A percentile compares a stretch with the other conserved stretches of the same genome.
Evolutionary conservation across 2,797 vertebrate genomes (phyloP).

Genomic region (Brachyalestes nurse): DNA sequence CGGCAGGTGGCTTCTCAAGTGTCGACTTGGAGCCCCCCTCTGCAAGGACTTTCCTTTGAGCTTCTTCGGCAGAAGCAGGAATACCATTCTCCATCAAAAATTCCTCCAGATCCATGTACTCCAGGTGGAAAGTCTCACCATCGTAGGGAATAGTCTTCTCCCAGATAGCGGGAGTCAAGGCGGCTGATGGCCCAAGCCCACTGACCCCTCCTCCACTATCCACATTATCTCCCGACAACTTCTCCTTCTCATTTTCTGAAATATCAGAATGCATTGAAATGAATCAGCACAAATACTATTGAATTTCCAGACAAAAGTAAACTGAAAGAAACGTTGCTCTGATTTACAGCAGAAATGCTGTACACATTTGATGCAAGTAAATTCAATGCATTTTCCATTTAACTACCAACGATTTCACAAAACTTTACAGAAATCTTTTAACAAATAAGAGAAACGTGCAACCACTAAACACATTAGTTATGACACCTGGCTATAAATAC

Average conservation of each 20-base stretch:
- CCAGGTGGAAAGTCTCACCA: constrained; percentile 93
- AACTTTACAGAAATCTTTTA: too few relatives aligned
- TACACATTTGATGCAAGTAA: too few relatives aligned
- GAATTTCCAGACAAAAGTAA: too few relatives aligned
- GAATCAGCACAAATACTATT: too few relatives aligned
- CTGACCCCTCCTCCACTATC: constrained; percentile 61
- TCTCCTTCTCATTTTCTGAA: constrained; percentile 79
- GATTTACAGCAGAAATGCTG: too few relatives aligned
- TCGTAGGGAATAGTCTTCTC: constrained; percentile 97
- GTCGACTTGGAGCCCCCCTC: constrained; percentile 62
- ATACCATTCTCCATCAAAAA: constrained; percentile 96
- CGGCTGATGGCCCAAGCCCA: constrained; percentile 85
- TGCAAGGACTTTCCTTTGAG: constrained; percentile 31
- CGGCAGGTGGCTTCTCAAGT: constrained; percentile 43
- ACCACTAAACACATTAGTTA: too few relatives aligned
- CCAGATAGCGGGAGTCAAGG: constrained; percentile 97
- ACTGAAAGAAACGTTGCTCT: too few relatives aligned
- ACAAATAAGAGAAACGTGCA: too few relatives aligned
- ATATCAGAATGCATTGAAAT: constrained; percentile 19
- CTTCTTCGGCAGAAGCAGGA: constrained; percentile 68
- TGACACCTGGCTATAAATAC: too few relatives aligned
- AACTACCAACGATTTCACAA: too few relatives aligned
- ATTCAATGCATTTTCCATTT: too few relatives aligned
- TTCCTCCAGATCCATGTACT: constrained; percentile 98
- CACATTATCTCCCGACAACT: constrained; percentile 67